Conservation (phyloP, 2,113 vertebrate genomes). For the Jaculus jaculus region DNA sequence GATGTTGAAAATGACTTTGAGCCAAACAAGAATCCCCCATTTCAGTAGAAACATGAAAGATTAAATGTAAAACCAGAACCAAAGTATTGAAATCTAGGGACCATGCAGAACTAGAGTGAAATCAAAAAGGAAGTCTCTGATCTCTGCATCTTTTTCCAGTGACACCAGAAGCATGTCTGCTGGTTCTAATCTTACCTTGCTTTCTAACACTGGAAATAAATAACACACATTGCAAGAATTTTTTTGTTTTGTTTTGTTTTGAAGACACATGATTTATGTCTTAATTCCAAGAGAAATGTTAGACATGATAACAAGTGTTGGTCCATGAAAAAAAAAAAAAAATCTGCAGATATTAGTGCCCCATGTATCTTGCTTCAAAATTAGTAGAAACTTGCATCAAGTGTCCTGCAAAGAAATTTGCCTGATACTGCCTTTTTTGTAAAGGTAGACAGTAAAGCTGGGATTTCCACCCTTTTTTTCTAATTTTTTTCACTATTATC, state of each 20-base stretch:
- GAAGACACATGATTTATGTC: neutral
- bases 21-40: neutral
- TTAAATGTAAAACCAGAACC: neutral
- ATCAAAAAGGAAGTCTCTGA: neutral
- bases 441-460: neutral
- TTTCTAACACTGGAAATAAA: neutral
- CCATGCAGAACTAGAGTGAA: no score
- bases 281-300: neutral
- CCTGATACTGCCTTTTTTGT: neutral
- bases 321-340: neutral
- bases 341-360: neutral
- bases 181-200: neutral
- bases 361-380: neutral
- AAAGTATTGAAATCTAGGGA: neutral
- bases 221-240: neutral
- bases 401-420: neutral
- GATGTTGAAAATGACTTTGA: neutral
- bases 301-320: neutral
- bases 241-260: no score
- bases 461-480: neutral
- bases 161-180: no score
- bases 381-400: neutral
- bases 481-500: neutral
- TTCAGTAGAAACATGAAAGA: neutral
- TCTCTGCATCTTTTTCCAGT: no score